Evolutionary conservation across 2,797 vertebrate genomes (phyloP).

Genomic region (Poeciliopsis gracilis): DNA sequence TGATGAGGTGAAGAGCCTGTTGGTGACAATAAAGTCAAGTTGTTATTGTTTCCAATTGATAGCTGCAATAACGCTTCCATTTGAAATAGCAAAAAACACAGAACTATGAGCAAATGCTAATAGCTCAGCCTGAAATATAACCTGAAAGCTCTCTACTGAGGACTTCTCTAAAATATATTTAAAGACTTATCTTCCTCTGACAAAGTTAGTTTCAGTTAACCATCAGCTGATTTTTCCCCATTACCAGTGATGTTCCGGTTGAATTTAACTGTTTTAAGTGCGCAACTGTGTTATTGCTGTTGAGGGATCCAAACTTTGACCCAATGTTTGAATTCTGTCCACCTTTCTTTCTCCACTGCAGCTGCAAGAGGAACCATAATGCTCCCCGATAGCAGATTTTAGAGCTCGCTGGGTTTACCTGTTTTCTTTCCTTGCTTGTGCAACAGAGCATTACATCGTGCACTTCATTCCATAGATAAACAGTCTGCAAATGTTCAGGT

Average conservation of each 20-base stretch:
- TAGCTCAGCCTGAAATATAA: not conserved
- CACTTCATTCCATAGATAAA: not conserved
- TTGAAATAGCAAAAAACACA: not conserved
- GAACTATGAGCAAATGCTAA: not conserved
- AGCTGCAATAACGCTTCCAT: not conserved
- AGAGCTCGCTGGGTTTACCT: not conserved
- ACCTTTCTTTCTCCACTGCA: not conserved
- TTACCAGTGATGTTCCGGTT: not conserved
- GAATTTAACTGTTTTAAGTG: no score
- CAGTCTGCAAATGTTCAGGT: not conserved
- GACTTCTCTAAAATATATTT: not conserved
- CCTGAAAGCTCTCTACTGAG: not conserved
- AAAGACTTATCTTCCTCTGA: not conserved
- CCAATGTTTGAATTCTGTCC: no score
- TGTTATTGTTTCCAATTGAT: not conserved
- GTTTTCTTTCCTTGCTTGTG: not conserved
- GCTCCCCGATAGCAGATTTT: not conserved
- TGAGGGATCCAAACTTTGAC: no score
- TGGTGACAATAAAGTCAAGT: constrained; percentile 38
- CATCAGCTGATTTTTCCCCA: not conserved
- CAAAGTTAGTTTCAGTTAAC: not conserved
- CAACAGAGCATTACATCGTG: not conserved
- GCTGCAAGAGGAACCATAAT: not conserved
- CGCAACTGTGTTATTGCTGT: no score
- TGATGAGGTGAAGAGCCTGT: constrained; percentile 92